These are phyloP conservation scores for Scolopax rusticola DNA, from an alignment of 2,797 vertebrate genomes.

Conservation along the genomic window DNA sequence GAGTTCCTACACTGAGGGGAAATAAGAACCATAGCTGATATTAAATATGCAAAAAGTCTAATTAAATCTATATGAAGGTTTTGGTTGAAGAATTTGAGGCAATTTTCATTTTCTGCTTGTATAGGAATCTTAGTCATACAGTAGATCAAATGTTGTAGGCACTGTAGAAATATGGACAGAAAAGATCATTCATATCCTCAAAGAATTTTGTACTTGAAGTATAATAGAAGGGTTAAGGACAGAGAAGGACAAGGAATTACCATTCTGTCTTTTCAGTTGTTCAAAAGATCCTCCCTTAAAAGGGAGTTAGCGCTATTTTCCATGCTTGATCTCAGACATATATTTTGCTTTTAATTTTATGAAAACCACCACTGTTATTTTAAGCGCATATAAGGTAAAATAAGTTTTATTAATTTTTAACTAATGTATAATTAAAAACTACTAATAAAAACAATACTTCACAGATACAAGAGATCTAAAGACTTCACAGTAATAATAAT, in stretches of 20 bases:
- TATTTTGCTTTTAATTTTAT: conserved; percentile 10
- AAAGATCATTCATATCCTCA: background rate
- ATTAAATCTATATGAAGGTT: background rate
- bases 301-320: background rate
- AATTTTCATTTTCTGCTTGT: conserved; percentile 26
- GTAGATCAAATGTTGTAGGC: background rate
- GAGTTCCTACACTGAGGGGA: background rate
- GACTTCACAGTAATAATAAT: background rate
- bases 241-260: background rate
- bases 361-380: background rate
- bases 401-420: background rate
- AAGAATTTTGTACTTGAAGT: background rate
- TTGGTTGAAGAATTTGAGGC: conserved; percentile 1
- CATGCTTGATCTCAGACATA: background rate
- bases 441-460: background rate
- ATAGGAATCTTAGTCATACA: background rate
- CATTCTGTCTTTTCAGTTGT: background rate
- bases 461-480: background rate
- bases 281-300: background rate
- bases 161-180: background rate
- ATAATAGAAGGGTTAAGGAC: background rate
- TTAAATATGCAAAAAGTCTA: background rate
- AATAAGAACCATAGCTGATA: background rate
- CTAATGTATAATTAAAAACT: background rate
- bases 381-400: background rate